These are phyloP conservation scores for Amphiprion percula DNA, from an alignment of 2,113 vertebrate species.

Conservation along the genomic window DNA sequence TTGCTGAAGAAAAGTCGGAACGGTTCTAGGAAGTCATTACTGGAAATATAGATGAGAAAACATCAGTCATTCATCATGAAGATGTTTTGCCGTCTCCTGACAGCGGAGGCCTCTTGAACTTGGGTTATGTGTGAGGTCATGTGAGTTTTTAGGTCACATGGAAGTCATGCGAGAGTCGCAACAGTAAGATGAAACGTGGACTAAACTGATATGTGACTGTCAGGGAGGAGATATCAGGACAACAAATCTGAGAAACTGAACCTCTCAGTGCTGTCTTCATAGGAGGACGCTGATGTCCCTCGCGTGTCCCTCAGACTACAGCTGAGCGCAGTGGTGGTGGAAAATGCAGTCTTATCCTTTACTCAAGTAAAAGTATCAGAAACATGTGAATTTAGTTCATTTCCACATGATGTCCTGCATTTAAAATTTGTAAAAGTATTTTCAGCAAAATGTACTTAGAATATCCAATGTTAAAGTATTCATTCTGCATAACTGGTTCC, in stretches of 20 bases:
- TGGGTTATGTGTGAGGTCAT: background rate
- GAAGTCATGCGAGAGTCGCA: constrained; percentile 21
- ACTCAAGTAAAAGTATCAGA: background rate
- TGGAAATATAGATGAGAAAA: background rate
- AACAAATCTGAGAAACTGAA: background rate
- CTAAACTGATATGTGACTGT: constrained; percentile 1
- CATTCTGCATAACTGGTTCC: background rate
- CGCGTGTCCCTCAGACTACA: background rate
- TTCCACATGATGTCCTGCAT: too few species aligned
- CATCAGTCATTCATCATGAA: background rate
- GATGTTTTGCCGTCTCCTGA: background rate
- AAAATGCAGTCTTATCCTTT: background rate
- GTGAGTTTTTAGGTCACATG: constrained; percentile 8
- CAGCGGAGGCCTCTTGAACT: background rate
- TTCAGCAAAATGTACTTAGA: background rate
- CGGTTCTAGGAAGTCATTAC: too few species aligned
- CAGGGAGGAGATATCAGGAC: background rate
- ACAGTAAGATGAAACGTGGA: constrained; percentile 9
- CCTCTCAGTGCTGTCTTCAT: background rate
- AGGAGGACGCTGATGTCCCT: background rate
- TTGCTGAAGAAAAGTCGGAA: too few species aligned
- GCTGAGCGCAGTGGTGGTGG: background rate
- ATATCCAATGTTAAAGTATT: background rate
- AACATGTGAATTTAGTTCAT: too few species aligned
- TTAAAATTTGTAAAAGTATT: too few species aligned